phyloP scores from a whole-genome alignment of 2,888 invertebrate species.

The Pachliopta kotzebuea region DNA sequence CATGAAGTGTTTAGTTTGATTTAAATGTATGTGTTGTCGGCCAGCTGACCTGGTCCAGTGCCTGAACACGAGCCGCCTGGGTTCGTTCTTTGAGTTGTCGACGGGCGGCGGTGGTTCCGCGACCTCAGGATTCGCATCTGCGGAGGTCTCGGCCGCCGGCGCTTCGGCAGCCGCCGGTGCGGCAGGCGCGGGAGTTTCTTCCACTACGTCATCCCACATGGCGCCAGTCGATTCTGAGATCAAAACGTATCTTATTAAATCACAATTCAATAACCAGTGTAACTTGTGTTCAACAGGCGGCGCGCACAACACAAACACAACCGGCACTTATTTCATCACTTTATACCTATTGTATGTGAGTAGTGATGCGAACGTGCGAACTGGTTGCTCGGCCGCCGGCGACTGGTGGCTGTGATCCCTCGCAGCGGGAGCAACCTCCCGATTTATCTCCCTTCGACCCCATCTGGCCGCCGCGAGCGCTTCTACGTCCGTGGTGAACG shows the following conservation, averaged over 20 bases:
- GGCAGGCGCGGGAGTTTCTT: conserved; percentile 58
- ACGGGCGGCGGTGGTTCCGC: conserved; percentile 70
- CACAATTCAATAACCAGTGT: too few relatives aligned
- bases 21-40: neutral
- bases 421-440: conserved; percentile 64
- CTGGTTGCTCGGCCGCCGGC: conserved; percentile 69
- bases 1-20: too few relatives aligned
- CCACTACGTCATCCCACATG: conserved; percentile 81
- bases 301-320: conserved; percentile 33
- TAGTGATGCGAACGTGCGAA: conserved; percentile 69
- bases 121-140: conserved; percentile 61
- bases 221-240: conserved; percentile 62
- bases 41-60: conserved; percentile 88
- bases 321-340: conserved; percentile 46
- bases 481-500: conserved; percentile 44
- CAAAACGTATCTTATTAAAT: conserved; percentile 50
- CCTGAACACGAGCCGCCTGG: conserved; percentile 86
- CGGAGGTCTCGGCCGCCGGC: conserved; percentile 49
- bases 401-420: conserved; percentile 61
- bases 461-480: conserved; percentile 70
- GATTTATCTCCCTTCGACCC: conserved; percentile 74
- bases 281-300: conserved; percentile 14
- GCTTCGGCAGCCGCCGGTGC: conserved; percentile 42
- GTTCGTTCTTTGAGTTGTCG: conserved; percentile 71
- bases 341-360: conserved; percentile 69